These are phyloP conservation scores for Neotoxoptera formosana DNA, from an alignment of 1,140 invertebrate genomes.

Conservation along the genomic window DNA sequence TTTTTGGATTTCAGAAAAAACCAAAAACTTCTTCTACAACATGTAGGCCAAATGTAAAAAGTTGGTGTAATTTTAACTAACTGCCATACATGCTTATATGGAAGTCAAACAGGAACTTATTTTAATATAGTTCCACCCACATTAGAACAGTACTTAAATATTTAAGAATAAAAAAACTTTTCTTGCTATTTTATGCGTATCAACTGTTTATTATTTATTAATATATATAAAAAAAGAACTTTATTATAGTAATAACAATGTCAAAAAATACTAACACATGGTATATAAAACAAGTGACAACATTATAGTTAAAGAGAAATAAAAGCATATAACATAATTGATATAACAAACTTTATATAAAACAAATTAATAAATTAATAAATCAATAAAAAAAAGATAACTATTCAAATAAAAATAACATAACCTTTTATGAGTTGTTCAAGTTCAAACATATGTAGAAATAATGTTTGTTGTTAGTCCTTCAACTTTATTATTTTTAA, in stretches of 20 bases:
- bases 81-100: not conserved
- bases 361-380: not conserved
- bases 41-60: not conserved
- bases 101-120: constrained; percentile 6
- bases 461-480: too few species aligned
- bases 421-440: too few species aligned
- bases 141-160: not conserved
- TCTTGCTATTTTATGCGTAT: too few species aligned
- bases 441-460: too few species aligned
- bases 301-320: not conserved
- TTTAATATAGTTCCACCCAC: not conserved
- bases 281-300: not conserved
- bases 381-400: not conserved
- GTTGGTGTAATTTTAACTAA: not conserved
- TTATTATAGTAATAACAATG: not conserved
- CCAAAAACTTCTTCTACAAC: not conserved
- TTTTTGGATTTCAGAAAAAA: constrained; percentile 17
- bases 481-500: not conserved
- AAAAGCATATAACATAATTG: not conserved
- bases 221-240: not conserved
- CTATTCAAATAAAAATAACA: not conserved
- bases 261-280: not conserved
- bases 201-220: not conserved
- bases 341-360: not conserved
- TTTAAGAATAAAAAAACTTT: not conserved